Evolutionary conservation across 2,888 invertebrate species (phyloP), one percentile per base, ranked within the genome.

Genomic region (Chalcis sispes): DNA sequence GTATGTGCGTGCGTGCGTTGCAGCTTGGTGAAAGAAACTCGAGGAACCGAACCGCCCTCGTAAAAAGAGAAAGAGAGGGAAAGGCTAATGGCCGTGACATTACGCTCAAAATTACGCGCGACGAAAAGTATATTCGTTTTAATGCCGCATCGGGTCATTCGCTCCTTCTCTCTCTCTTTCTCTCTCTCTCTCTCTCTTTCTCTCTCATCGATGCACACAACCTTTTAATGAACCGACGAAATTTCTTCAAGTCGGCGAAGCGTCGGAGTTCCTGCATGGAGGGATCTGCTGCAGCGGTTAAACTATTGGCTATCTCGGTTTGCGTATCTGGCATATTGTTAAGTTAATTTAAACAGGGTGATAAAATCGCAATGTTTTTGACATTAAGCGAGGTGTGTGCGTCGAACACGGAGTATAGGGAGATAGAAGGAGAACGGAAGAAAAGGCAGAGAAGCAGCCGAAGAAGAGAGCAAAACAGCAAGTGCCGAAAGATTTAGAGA

Each of bases 301-400:
- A 82, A 80, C 78, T 80, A 82, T 83, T 83, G 83, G 42, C 83
- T 80, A 83, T 81, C 83, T 81, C 80, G 74, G 74, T 78, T 78
- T 80, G 80, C 72, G 80, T 82, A 84, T 84, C 84, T 80, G 82
- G 81, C 81, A 83, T 81, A 85, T 84, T 85, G 85, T 85, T 82
- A 79, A 81, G 84, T 84, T 85, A 85, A 85, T 85, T 85, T 84
- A 82, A 83, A 83, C n/a, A 80, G 77, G 77, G 76, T 75, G 85
- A 85, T 85, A 85, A 83, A 83, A 85, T 85, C 85, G 80, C 83
- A 79, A 84, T 82, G 82, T 83, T 85, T 83, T 83, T 83, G 81
- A 85, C 84, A 79, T 84, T 83, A 82, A 83, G 79, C 79, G 82
- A 83, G 81, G 78, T 78, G 75, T 78, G 75, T 77, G 74, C 72